phyloP scores from a whole-genome alignment of 23 tunicate genomes.

The Aplidium turbinatum region DNA sequence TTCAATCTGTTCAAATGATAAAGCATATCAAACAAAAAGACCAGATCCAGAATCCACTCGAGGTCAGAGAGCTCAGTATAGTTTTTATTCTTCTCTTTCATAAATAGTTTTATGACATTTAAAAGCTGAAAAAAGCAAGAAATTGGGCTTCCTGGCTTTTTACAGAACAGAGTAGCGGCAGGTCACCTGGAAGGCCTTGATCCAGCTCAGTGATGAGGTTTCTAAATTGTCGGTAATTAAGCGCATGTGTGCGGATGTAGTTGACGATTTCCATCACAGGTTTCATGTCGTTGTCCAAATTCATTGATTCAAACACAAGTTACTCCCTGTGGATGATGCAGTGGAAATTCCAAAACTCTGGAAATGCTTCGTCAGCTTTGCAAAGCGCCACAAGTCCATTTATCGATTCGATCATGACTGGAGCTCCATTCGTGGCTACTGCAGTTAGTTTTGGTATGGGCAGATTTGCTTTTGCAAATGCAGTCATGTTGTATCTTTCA shows the following conservation, averaged over 20 bases:
- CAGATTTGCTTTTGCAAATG: slow-evolving; percentile 41
- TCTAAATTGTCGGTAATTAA: slow-evolving; percentile 54
- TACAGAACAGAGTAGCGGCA: slow-evolving; percentile 52
- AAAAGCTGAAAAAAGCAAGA: slow-evolving; percentile 44
- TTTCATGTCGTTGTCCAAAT: slow-evolving; percentile 50
- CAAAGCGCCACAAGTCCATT: slow-evolving; percentile 53
- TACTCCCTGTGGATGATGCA: slow-evolving; percentile 51
- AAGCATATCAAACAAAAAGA: slow-evolving; percentile 44
- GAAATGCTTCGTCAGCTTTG: slow-evolving; percentile 52
- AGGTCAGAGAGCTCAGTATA: slow-evolving; percentile 59
- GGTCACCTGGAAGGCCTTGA: slow-evolving; percentile 57
- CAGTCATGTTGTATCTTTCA: slow-evolving; percentile 32
- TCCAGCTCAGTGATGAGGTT: slow-evolving; percentile 56
- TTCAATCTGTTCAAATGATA: slow-evolving; percentile 55
- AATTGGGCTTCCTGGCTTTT: slow-evolving; percentile 54
- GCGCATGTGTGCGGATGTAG: slow-evolving; percentile 62
- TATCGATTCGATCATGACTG: slow-evolving; percentile 41
- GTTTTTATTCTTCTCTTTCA: slow-evolving; percentile 49
- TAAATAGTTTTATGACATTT: slow-evolving; percentile 53
- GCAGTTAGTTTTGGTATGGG: slow-evolving; percentile 38
- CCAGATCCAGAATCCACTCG: slow-evolving; percentile 63
- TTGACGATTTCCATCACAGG: slow-evolving; percentile 55
- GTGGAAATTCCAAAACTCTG: slow-evolving; percentile 52
- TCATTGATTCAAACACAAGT: slow-evolving; percentile 47
- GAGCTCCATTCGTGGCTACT: slow-evolving; percentile 38